phyloP scores from a whole-genome alignment of 2,797 vertebrate genomes.

The Enteromius trimaculatus region DNA sequence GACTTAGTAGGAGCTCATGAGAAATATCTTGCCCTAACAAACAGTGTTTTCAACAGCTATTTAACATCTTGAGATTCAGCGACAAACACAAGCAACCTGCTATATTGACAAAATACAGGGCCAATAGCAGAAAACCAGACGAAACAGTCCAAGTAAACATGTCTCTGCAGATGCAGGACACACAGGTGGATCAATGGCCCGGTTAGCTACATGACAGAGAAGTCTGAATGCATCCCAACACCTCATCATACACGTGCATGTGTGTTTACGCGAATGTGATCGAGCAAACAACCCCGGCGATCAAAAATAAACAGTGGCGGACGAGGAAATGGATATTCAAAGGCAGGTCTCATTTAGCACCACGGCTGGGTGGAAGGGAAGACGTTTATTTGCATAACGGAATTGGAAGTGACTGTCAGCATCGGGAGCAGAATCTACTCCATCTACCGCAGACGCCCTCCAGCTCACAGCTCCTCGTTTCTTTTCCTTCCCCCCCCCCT shows the following conservation, averaged over 20 bases:
- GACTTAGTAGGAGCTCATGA: not conserved
- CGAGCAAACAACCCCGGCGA: slow-evolving; percentile 54
- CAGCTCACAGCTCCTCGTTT: slow-evolving; percentile 8
- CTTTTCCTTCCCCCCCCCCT: not conserved
- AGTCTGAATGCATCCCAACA: slow-evolving; percentile 34
- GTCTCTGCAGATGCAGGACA: slow-evolving; percentile 27
- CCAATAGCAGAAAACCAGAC: slow-evolving; percentile 26
- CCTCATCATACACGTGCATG: slow-evolving; percentile 37
- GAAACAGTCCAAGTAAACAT: slow-evolving; percentile 24
- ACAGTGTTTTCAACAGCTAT: not conserved
- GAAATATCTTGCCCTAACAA: not conserved
- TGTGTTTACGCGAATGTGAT: slow-evolving; percentile 35
- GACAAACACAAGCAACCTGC: not conserved
- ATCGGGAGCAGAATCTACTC: slow-evolving; percentile 45
- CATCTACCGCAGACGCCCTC: slow-evolving; percentile 46
- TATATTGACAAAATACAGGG: not conserved
- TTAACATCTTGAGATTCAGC: slow-evolving; percentile 6
- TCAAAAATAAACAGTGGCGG: slow-evolving; percentile 57
- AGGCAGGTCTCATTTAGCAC: slow-evolving; percentile 59
- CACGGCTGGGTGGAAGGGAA: slow-evolving; percentile 44
- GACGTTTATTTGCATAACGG: slow-evolving; percentile 63
- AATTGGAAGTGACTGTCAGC: slow-evolving; percentile 64
- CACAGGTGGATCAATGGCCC: slow-evolving; percentile 47
- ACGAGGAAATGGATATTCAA: slow-evolving; percentile 62
- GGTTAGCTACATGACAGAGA: slow-evolving; percentile 52